A percentile compares a stretch with the other conserved stretches of the same genome.
Conservation (phyloP, 2,888 invertebrate genomes). For the Cephonodes hylas region DNA sequence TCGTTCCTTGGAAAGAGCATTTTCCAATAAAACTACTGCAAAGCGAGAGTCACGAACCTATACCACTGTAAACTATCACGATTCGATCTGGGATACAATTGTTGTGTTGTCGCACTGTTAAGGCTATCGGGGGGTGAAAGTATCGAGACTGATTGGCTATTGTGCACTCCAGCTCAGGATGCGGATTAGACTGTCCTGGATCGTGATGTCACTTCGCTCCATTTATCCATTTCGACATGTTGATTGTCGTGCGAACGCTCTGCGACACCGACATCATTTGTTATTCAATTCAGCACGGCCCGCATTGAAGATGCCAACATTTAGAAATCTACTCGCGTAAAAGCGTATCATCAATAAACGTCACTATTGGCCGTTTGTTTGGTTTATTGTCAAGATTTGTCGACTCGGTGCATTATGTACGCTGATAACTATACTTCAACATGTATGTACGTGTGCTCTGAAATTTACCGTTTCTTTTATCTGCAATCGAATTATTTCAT, state of each 20-base stretch:
- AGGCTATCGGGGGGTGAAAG: constrained; percentile 72
- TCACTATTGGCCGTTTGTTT: constrained; percentile 18
- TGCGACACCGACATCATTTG: constrained; percentile 51
- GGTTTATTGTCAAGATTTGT: background rate
- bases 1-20: constrained; percentile 60
- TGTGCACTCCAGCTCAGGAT: constrained; percentile 54
- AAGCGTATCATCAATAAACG: constrained; percentile 51
- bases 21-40: constrained; percentile 71
- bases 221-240: constrained; percentile 62
- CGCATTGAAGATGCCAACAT: constrained; percentile 49
- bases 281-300: constrained; percentile 60
- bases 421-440: background rate
- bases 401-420: background rate
- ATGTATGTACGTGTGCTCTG: background rate
- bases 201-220: constrained; percentile 61
- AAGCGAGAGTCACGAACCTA: constrained; percentile 74
- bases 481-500: background rate
- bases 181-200: constrained; percentile 58
- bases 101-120: constrained; percentile 70
- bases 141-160: constrained; percentile 68
- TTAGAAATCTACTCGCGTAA: constrained; percentile 55
- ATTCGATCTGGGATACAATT: constrained; percentile 65
- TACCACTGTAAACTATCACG: constrained; percentile 74
- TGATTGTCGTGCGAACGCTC: constrained; percentile 71
- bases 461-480: background rate